Evolutionary conservation across 2,113 vertebrate genomes (phyloP).

Genomic region (Zosterops lateralis): DNA sequence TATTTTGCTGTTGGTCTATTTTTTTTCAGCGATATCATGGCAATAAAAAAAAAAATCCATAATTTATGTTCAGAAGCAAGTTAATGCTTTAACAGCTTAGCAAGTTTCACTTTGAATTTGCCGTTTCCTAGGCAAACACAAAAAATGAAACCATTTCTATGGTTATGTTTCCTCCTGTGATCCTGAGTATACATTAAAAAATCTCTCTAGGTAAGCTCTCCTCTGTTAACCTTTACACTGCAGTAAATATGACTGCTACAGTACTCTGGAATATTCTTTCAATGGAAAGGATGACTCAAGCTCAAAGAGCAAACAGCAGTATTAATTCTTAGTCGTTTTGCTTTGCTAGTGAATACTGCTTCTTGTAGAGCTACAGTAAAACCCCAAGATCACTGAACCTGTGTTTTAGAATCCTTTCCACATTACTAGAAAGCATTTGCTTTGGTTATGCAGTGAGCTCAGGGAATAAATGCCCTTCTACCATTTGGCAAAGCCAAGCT

Average conservation of each 20-base stretch:
- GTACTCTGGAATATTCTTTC: background rate
- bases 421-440: background rate
- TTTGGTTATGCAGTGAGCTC: background rate
- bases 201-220: background rate
- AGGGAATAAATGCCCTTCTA: background rate
- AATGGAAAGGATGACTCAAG: conserved; percentile 57
- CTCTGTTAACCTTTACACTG: conserved; percentile 25
- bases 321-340: background rate
- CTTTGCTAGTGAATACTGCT: background rate
- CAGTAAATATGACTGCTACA: conserved; percentile 26
- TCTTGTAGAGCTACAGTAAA: background rate
- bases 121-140: background rate
- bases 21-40: background rate
- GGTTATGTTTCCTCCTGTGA: background rate
- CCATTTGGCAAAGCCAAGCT: background rate
- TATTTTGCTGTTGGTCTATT: background rate
- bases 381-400: background rate
- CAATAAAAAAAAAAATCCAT: background rate
- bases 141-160: background rate
- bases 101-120: background rate
- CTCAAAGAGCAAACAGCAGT: background rate
- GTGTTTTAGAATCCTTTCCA: background rate
- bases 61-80: background rate
- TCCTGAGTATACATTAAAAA: background rate
- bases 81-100: background rate